phyloP scores from a whole-genome alignment of 2,797 vertebrate species.

The Liasis olivaceus region DNA sequence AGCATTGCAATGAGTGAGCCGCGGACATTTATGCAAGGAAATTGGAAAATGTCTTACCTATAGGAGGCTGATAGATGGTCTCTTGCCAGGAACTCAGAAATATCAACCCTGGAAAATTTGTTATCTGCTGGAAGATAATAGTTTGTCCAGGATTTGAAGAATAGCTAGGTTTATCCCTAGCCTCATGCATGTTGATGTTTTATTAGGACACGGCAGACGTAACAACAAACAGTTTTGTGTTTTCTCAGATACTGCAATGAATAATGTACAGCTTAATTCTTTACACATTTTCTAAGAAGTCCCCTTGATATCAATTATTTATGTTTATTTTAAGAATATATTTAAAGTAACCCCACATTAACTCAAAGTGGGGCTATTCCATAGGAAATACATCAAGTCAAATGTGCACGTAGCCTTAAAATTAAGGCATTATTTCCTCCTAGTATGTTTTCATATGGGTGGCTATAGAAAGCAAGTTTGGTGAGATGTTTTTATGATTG shows the following conservation, averaged over 20 bases:
- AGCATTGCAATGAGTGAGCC: not conserved
- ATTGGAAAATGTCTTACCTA: not conserved
- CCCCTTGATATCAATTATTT: not conserved
- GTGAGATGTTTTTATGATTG: fast-evolving
- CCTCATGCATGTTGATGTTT: not conserved
- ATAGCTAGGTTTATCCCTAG: not conserved
- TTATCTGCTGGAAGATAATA: not conserved
- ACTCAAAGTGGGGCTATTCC: not conserved
- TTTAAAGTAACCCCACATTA: not conserved
- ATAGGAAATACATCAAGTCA: not conserved
- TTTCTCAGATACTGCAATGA: not conserved
- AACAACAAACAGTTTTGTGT: not conserved
- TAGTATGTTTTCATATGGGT: not conserved
- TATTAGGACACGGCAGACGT: not conserved
- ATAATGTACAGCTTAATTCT: not conserved
- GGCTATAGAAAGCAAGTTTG: not conserved
- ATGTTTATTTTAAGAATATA: not conserved
- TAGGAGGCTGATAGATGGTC: not conserved
- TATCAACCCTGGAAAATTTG: not conserved
- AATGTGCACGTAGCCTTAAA: not conserved
- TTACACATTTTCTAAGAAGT: not conserved
- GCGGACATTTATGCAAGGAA: not conserved
- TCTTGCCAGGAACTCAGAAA: not conserved
- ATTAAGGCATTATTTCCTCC: not conserved
- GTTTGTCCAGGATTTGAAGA: not conserved